Conservation (phyloP, 2,888 invertebrate genomes). For the Ophion ellenae region DNA sequence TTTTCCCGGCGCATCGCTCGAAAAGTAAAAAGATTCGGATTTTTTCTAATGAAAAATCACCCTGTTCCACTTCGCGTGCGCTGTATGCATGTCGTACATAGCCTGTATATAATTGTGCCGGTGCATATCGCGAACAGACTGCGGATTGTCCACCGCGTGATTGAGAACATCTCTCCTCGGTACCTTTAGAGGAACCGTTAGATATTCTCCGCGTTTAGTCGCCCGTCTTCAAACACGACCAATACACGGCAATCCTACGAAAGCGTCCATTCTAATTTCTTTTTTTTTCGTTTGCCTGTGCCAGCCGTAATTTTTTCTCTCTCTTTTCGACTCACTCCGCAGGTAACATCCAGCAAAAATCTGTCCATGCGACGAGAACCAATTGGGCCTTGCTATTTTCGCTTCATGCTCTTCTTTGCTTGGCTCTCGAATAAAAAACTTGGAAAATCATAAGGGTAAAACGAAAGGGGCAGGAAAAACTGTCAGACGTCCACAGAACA, state of each 20-base stretch:
- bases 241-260: slow-evolving; percentile 21
- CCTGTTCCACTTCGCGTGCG: background rate
- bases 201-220: slow-evolving; percentile 42
- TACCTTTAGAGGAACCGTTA: background rate
- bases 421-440: slow-evolving; percentile 16
- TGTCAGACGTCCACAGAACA: background rate
- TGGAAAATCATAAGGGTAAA: background rate
- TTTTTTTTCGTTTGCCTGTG: slow-evolving; percentile 20
- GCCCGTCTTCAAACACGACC: slow-evolving; percentile 30
- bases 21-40: background rate
- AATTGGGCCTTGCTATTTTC: slow-evolving; percentile 25
- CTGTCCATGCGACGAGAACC: slow-evolving; percentile 17
- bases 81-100: background rate
- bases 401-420: background rate
- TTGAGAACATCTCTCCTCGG: slow-evolving; percentile 12
- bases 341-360: slow-evolving; percentile 19
- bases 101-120: background rate
- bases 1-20: background rate
- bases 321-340: slow-evolving; percentile 13
- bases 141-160: slow-evolving; percentile 38
- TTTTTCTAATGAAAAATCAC: slow-evolving; percentile 3
- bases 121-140: slow-evolving; percentile 4
- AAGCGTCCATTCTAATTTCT: slow-evolving; percentile 27
- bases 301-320: slow-evolving; percentile 20
- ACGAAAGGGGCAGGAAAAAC: background rate